A percentile compares a stretch with the other conserved stretches of the same genome.
Conservation (phyloP, 2,888 invertebrate species). For the Parascotia fuliginaria region DNA sequence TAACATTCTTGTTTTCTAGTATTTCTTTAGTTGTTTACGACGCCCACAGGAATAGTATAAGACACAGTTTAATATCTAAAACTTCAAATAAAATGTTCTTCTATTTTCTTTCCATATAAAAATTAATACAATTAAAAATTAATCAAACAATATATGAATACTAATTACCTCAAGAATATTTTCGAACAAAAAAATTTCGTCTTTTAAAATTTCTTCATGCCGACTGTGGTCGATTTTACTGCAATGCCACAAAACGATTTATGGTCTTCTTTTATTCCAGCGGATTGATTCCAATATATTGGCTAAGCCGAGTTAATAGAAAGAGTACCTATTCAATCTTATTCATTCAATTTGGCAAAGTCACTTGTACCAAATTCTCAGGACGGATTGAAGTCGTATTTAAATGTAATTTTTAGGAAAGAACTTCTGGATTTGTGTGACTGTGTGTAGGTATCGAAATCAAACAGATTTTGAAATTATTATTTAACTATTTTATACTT, state of each 20-base stretch:
- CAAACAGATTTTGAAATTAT: no score
- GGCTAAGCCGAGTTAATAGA: constrained; percentile 6
- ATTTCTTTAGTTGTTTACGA: no score
- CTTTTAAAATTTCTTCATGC: not conserved
- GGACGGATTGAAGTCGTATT: not conserved
- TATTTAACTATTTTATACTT: no score
- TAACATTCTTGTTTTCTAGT: no score
- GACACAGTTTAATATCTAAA: no score
- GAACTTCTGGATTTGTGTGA: not conserved
- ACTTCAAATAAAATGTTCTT: no score
- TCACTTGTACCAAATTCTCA: not conserved
- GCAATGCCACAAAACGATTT: constrained; percentile 1
- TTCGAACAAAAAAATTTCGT: not conserved
- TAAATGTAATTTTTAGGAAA: not conserved
- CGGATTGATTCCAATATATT: constrained; percentile 8
- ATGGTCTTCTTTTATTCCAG: not conserved
- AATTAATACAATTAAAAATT: no score
- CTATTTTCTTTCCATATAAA: no score
- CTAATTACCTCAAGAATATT: not conserved
- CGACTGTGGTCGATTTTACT: not conserved
- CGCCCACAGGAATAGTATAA: no score
- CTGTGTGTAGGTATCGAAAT: no score
- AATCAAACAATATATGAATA: no score
- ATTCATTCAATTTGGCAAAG: not conserved
- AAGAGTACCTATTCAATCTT: constrained; percentile 6